phyloP scores from a whole-genome alignment of 2,113 vertebrate genomes.

The Toxostoma redivivum region DNA sequence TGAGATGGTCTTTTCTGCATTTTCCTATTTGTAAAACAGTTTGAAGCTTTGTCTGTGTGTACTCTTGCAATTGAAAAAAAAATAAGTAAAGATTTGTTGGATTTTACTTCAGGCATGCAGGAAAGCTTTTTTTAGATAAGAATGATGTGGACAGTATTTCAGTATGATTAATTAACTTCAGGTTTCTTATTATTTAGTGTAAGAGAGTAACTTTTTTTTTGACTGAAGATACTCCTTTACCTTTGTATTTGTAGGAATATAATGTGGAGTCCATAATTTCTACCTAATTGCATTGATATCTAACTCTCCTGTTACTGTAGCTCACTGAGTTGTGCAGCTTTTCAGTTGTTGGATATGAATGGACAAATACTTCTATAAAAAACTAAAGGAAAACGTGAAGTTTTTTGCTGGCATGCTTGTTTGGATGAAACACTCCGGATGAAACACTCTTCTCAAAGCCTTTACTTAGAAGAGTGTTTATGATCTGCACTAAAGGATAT shows the following conservation, averaged over 20 bases:
- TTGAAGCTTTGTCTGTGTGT: not conserved
- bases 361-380: not conserved
- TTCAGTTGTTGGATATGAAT: not conserved
- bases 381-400: not conserved
- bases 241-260: accelerated
- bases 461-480: not conserved
- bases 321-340: not conserved
- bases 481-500: not conserved
- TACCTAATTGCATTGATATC: not conserved
- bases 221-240: not conserved
- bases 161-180: not conserved
- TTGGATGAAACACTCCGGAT: not conserved
- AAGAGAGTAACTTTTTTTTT: not conserved
- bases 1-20: not conserved
- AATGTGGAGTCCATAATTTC: not conserved
- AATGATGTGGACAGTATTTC: not conserved
- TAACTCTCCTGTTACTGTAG: not conserved
- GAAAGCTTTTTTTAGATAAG: not conserved
- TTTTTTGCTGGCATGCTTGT: not conserved
- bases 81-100: not conserved
- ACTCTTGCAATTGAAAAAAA: not conserved
- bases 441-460: not conserved
- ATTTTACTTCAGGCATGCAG: not conserved
- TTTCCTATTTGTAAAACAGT: not conserved
- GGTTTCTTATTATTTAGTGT: not conserved